Evolutionary conservation across 2,888 invertebrate species (phyloP), one percentile per base, ranked within the genome.

Genomic region (Oeneis ivallda): DNA sequence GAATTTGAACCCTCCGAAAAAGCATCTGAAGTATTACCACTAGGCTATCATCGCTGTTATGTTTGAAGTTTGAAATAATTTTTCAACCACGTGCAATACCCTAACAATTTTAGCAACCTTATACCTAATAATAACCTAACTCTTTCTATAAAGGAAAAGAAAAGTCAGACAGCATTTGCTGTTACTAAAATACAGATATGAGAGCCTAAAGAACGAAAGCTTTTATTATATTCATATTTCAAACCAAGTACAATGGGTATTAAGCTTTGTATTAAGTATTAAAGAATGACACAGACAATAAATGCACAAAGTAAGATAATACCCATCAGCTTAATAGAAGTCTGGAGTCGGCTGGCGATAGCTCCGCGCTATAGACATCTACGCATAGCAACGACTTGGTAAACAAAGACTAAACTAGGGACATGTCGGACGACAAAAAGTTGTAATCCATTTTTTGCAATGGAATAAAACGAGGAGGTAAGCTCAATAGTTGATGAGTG

Each of bases 321-420:
- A 70, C 62, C 69, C 69, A 71, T 69, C 71, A 68, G 68, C 68
- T 54, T 65, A 68, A 71, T 71, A 70, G 70, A 66, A 68, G 73
- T 68, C 66, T 69, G 66, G 67, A 56, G 61, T 66, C 69, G 62
- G 32, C 32, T 65, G 64, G 58, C 64, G 50, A 62, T 62, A 50
- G 50, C 58, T 53, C 67, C 47, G 57, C 58, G 70, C 63, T 71
- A 70, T 69, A 68, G 65, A 64, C 71, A 37, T 17, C 37, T 17
- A 52, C 13, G 10, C 2, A 10, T 56, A 19, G 15, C 56, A 41
- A 41, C 19, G 11, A 56, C 17, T 56, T 9, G 26, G 13, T 26
- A 19, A 39, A 6, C 2, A 2, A 7, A 17, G 41, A 19, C 1
- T 8, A 7, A 39, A 56, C 56, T 39, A 39, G 19, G 11, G 56